Conservation (phyloP, 1,140 invertebrate species). For the Drosophila pachea region DNA sequence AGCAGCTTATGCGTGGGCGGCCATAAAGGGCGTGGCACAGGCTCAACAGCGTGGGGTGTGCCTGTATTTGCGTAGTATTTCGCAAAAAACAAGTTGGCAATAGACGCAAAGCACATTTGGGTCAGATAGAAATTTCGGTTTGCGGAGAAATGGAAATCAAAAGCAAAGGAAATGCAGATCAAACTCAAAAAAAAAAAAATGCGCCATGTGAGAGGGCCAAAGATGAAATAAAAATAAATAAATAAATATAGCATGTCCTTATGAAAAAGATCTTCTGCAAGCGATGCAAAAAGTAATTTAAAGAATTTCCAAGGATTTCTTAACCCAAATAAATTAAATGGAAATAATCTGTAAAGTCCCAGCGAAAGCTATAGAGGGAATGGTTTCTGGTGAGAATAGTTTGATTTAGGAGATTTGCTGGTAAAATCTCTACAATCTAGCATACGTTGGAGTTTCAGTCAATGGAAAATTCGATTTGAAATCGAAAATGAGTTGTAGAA, state of each 20-base stretch:
- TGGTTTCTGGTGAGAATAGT: too few relatives aligned
- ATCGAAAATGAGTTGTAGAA: too few relatives aligned
- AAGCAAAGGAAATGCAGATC: not conserved
- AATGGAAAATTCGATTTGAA: too few relatives aligned
- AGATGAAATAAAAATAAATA: not conserved
- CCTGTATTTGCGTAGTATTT: not conserved
- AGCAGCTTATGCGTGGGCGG: constrained; percentile 50
- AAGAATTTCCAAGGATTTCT: too few relatives aligned
- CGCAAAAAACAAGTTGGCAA: constrained; percentile 16
- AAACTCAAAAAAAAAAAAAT: not conserved
- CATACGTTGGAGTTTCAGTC: too few relatives aligned
- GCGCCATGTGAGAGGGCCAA: not conserved
- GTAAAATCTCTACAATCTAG: not conserved
- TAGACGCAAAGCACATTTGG: constrained; percentile 6
- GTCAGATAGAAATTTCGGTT: constrained; percentile 1
- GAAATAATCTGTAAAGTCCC: too few relatives aligned
- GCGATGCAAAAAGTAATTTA: too few relatives aligned
- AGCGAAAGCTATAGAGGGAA: too few relatives aligned
- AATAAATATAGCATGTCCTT: not conserved
- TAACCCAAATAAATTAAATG: too few relatives aligned
- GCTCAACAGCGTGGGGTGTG: not conserved
- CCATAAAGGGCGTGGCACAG: constrained; percentile 13
- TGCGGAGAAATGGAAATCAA: not conserved
- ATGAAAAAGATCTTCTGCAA: too few relatives aligned
- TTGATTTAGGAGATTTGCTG: too few relatives aligned